Base-by-base conservation (phyloP, 2,888 invertebrate genomes). In the Stomorhina lunata region DNA sequence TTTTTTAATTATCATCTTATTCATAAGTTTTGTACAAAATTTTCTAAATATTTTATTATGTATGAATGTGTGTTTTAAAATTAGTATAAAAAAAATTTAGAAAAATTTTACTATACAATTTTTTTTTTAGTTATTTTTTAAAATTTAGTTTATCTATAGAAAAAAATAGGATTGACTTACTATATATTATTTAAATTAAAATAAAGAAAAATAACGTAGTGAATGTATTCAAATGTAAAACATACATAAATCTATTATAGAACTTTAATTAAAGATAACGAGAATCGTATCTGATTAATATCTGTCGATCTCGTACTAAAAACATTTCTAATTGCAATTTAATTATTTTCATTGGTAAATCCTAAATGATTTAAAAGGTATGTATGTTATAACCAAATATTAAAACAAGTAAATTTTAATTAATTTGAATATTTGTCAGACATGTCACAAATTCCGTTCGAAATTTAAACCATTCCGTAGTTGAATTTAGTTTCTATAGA, bases 21-120 rank as follows among this genome's bases (percentile, higher is more conserved):
- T 43, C 48, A 76, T 65, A 71, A 71, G 65, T 81, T 80, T 80
- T 81, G 71, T 81, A 81, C 75, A 72, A 72, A 81, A n/a, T n/a
- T 77, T 68, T 63, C 65, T 57, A 57, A 43, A 34, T 25, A 48
- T 12, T n/a, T n/a, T 75, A 37, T n/a, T 37, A 66, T 37, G 22
- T 53, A 68, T 78, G 59, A 66, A 57, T 77, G 63, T 65, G 50
- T 78, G 65, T 75, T 82, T 69, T 50, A 79, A 72, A 34, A 66
- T 66, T 66, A 76, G 76, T 65, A 63, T 48, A 66, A 73, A 48
- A 37, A 77, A n/a, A 15, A 57, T 40, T 61, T 68, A 63, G 71
- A 59, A 37, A 40, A 50, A 57, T 66, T 66, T 75, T 69, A 69
- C 2, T 75, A 69, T 50, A 77, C n/a, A 61, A 79, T 15, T 29